phyloP scores from a whole-genome alignment of 2,113 vertebrate species.

The Procavia capensis region DNA sequence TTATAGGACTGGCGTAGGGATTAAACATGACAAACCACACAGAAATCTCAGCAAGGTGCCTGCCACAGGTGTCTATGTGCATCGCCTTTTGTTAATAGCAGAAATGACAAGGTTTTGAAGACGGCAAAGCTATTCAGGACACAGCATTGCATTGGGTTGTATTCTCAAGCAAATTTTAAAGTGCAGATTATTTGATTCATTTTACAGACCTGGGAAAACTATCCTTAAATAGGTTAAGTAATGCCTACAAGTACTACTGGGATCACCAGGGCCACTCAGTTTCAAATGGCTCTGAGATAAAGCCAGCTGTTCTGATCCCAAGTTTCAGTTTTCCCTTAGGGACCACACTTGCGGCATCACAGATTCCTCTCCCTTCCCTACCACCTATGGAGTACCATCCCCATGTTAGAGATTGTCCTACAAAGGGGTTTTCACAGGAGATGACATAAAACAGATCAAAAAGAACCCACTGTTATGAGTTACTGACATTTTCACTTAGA shows the following conservation, averaged over 20 bases:
- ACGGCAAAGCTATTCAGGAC: neutral
- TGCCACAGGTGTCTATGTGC: neutral
- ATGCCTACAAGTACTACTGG: neutral
- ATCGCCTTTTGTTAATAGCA: neutral
- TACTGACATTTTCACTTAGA: accelerated
- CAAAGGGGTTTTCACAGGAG: neutral
- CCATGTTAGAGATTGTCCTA: neutral
- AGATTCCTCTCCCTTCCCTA: neutral
- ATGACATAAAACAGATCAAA: neutral
- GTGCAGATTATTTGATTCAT: neutral
- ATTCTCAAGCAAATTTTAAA: neutral
- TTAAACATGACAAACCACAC: neutral
- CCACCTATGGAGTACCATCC: neutral
- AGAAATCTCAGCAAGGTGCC: neutral
- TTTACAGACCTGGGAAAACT: neutral
- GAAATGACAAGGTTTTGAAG: neutral
- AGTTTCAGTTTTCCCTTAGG: neutral
- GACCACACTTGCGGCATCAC: neutral
- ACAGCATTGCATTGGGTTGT: too few species aligned
- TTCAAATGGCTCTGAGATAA: neutral
- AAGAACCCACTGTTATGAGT: neutral
- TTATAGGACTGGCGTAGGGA: accelerated
- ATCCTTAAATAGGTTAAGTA: neutral
- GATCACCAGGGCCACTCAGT: neutral
- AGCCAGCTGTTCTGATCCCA: neutral